phyloP scores from a whole-genome alignment of 2,113 vertebrate species.

The Phyllostomus hastatus region DNA sequence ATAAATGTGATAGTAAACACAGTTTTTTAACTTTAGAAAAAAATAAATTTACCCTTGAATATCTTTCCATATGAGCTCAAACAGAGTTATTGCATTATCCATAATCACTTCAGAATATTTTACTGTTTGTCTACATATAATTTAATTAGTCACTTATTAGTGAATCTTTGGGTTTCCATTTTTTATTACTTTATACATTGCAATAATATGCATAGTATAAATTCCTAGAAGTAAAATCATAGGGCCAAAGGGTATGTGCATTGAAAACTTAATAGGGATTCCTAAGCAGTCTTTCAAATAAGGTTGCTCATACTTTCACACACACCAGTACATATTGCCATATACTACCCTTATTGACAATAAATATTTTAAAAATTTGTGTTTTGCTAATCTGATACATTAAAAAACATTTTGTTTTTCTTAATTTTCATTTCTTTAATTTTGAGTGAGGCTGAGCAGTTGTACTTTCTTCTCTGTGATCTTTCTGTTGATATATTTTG shows the following conservation, averaged over 20 bases:
- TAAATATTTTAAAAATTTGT: not conserved
- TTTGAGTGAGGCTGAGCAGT: not conserved
- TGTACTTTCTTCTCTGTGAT: not conserved
- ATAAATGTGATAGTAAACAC: not conserved
- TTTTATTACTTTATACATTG: not conserved
- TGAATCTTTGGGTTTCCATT: not conserved
- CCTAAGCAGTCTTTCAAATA: not conserved
- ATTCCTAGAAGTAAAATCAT: not conserved
- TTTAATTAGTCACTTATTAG: not conserved
- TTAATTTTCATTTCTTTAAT: not conserved
- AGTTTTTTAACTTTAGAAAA: not conserved
- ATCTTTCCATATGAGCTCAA: not conserved
- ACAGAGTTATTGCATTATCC: not conserved
- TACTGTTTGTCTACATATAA: not conserved
- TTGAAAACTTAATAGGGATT: not conserved
- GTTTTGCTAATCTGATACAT: not conserved
- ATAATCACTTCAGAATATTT: conserved; percentile 3
- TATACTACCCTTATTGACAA: not conserved
- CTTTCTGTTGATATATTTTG: not conserved
- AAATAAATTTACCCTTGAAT: not conserved
- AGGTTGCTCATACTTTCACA: not conserved
- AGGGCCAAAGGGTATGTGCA: not conserved
- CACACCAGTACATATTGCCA: not conserved
- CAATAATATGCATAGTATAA: not conserved
- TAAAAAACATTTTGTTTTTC: not conserved